Evolutionary conservation across 2,113 vertebrate genomes (phyloP).

Genomic region (Gorsachius goisagi): DNA sequence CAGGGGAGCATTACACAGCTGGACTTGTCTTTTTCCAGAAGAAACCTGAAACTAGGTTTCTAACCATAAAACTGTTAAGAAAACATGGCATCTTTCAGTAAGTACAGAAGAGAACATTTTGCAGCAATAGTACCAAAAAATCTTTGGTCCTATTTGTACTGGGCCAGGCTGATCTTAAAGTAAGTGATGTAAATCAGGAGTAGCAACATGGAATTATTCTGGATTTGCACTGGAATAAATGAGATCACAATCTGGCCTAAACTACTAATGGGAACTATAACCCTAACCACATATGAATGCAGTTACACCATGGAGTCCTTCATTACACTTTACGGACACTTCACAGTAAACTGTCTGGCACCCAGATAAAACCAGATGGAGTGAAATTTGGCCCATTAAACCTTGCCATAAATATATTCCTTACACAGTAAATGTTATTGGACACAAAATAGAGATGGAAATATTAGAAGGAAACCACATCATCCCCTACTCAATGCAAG

Average conservation of each 20-base stretch:
- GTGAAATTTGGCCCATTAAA: constrained; percentile 37
- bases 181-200: constrained; percentile 7
- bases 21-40: background rate
- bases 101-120: background rate
- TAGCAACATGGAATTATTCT: constrained; percentile 19
- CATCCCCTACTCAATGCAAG: background rate
- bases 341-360: constrained; percentile 36
- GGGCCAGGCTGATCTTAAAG: constrained; percentile 1
- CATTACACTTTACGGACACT: constrained; percentile 55
- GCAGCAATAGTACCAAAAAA: background rate
- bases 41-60: constrained; percentile 12
- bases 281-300: constrained; percentile 3
- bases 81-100: background rate
- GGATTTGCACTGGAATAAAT: constrained; percentile 56
- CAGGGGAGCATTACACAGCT: background rate
- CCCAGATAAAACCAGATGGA: constrained; percentile 30
- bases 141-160: background rate
- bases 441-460: constrained; percentile 48
- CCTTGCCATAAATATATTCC: constrained; percentile 33
- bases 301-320: constrained; percentile 24
- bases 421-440: constrained; percentile 21
- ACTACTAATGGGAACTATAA: constrained; percentile 29
- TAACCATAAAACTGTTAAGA: background rate
- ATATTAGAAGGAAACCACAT: constrained; percentile 36
- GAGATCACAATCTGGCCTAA: constrained; percentile 57